phyloP scores from a whole-genome alignment of 2,113 vertebrate genomes.

The Chrysochloris asiatica region DNA sequence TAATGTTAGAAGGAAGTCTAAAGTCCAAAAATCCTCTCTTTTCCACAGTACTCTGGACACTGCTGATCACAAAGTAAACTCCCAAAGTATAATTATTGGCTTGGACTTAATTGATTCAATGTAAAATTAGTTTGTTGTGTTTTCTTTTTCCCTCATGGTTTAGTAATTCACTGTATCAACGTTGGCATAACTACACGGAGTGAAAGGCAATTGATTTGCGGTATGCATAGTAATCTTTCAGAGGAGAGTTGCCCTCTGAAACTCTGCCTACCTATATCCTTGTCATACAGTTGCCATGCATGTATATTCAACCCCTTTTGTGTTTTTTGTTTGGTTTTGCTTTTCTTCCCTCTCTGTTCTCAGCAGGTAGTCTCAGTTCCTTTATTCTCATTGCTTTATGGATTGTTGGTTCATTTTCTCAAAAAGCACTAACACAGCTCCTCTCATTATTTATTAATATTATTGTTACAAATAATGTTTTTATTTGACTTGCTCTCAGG shows the following conservation, averaged over 20 bases:
- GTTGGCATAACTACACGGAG: neutral
- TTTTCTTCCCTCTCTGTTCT: neutral
- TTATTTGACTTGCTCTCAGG: conserved; percentile 57
- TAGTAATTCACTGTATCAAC: neutral
- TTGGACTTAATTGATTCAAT: neutral
- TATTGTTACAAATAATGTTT: conserved; percentile 56
- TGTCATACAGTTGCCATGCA: neutral
- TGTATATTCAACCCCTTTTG: neutral
- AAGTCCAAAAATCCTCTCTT: neutral
- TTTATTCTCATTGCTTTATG: conserved; percentile 58
- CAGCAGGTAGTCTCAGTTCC: neutral
- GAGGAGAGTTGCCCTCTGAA: neutral
- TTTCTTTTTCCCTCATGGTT: no score
- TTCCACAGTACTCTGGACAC: neutral
- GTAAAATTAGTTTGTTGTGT: neutral
- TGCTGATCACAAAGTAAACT: neutral
- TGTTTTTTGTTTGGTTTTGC: neutral
- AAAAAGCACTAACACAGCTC: conserved; percentile 70
- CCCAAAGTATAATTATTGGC: neutral
- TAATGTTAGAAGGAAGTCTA: neutral
- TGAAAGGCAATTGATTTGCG: neutral
- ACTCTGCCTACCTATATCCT: neutral
- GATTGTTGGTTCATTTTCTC: conserved; percentile 76
- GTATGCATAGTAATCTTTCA: neutral
- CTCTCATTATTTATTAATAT: conserved; percentile 76